Conservation (phyloP, 53 echinoderm and acorn worm species). For the Paracentrotus lividus region DNA sequence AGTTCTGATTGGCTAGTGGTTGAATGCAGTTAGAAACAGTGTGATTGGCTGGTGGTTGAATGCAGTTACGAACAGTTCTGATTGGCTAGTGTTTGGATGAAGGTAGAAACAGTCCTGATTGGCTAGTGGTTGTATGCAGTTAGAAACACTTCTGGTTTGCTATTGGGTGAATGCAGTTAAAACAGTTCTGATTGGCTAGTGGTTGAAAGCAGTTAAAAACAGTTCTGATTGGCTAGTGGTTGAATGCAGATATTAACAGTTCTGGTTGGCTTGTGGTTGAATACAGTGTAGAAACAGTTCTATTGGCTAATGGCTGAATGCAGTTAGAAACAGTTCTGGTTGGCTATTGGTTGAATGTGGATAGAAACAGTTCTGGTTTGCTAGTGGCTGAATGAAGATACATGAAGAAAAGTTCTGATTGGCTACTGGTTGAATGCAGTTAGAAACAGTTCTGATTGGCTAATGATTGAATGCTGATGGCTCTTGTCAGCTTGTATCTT, state of each 20-base stretch:
- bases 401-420: no score
- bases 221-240: background rate
- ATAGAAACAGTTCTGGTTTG: background rate
- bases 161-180: no score
- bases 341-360: background rate
- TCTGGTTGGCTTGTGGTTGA: no score
- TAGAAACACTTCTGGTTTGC: background rate
- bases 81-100: no score
- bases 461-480: background rate
- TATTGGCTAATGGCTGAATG: no score
- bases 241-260: background rate
- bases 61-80: no score
- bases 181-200: no score
- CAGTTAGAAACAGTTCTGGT: background rate
- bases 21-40: background rate
- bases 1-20: background rate
- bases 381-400: no score
- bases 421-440: background rate
- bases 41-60: no score
- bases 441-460: background rate
- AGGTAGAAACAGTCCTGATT: background rate
- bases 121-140: background rate
- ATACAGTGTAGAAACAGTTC: no score
- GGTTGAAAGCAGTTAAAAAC: no score
- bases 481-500: conserved; percentile 83